A percentile compares a stretch with the other conserved stretches of the same genome.
These are phyloP conservation scores for Rattus norvegicus DNA, from an alignment of 2,113 vertebrate species.

Conservation along the genomic window GRCr8 NC_086025.1:117535501-117536000, in stretches of 20 bases:
- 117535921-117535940: neutral
- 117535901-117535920: neutral
- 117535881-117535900: neutral
- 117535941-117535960: neutral
- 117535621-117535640: neutral
- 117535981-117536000: neutral
- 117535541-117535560: neutral
- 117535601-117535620: neutral
- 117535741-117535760: accelerated
- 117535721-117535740: neutral
- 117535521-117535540: neutral
- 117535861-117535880: too few relatives aligned
- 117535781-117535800: neutral
- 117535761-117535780: neutral
- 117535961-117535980: neutral
- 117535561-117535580: too few relatives aligned
- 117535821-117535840: neutral
- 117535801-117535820: neutral
- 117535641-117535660: neutral
- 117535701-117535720: neutral
- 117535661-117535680: neutral
- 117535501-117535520: neutral
- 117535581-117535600: neutral
- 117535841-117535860: neutral
- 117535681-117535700: neutral